Evolutionary conservation across 2,113 vertebrate species (phyloP), one percentile per base, ranked within the genome.

Genomic region (Artemisiospiza belli): DNA sequence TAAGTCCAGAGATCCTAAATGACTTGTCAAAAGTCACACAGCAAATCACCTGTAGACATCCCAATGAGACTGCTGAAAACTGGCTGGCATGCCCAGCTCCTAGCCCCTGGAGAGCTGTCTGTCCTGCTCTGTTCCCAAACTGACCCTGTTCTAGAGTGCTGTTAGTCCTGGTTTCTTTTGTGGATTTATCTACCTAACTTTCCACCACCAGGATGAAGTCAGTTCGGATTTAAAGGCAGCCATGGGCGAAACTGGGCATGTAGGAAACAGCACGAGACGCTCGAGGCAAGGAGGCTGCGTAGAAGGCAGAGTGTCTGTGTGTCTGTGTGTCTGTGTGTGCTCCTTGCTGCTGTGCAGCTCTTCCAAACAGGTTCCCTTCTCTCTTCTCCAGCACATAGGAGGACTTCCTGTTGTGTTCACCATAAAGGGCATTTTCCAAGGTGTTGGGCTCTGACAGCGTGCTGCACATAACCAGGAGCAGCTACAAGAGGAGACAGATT

Each of bases 171-270:
- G 58, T 35, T 89, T 46, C 41, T 76, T 74, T 52, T 81, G 18
- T 24, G 58, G 46, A 44, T 95, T 92, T 94, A 27, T 37, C 68
- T 78, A 73, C 61, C 79, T 91, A 54, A 35, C 68, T 47, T 89
- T 95, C 74, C 59, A 79, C 35, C 74, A 54, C 43, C 47, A 20
- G 57, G 69, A 75, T 6, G 1, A 92, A 93, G 93, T 84, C 74
- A 52, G 62, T 77, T 90, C 82, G 92, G 82, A 77, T 96, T 96
- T 86, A 86, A 91, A 91, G 74, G 90, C 96, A 94, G 39, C 88
- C 83, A 46, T n/a, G 95, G 96, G 95, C 81, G 92, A 97, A 97
- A 97, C 96, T 12, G 1, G 96, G 92, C 95, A 88, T 70, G 96
- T 91, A 35, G 64, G 83, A 89, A 96, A 90, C 80, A 72, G 95